Base-by-base conservation (phyloP, 2,797 vertebrate species). In the Takifugu rubripes region DNA sequence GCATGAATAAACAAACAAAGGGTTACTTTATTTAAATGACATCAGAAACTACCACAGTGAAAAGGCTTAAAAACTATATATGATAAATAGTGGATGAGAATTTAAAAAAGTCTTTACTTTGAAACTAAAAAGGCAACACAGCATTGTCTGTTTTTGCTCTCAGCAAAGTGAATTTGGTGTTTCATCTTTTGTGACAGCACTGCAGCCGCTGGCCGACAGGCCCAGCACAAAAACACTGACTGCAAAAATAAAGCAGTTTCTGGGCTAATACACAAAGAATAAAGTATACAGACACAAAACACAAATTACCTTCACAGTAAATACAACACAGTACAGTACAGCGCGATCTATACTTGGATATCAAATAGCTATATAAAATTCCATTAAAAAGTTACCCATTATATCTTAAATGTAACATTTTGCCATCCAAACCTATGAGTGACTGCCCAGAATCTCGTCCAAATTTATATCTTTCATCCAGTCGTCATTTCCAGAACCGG, bases 401-500 rank as follows among this genome's bases (percentile, higher is more conserved):
- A 49, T 25, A 66, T 61, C 56, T 60, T 52, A 62, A 56, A 49
- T 29, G 46, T 54, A 54, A 46, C 31, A 29, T 59, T 43, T 31
- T 49, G 27, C 51, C 56, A 70, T 45, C 50, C 52, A 62, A 49
- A 64, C 86, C 94, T 90, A 98, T 0, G 93, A 92, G 74, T 95
- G 93, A 75, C 91, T 91, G n/a, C 96, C 96, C 73, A 99, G 89
- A 85, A 99, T 99, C 87, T 99, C 96, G 77, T 99, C 96, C 0
- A 99, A 89, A 78, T 97, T 99, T 72, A 99, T 98, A 75, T 98
- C 97, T 90, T 97, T 97, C 95, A 99, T 99, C 97, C 97, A 99
- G 91, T 99, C 97, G 51, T 98, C 96, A 0, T 94, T 98, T 59
- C 94, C 93, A 58, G 95, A 94, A 72, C 96, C 96, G 0, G 96